Conservation (phyloP, 2,888 invertebrate genomes). For the Drosophila engyochracea region DNA sequence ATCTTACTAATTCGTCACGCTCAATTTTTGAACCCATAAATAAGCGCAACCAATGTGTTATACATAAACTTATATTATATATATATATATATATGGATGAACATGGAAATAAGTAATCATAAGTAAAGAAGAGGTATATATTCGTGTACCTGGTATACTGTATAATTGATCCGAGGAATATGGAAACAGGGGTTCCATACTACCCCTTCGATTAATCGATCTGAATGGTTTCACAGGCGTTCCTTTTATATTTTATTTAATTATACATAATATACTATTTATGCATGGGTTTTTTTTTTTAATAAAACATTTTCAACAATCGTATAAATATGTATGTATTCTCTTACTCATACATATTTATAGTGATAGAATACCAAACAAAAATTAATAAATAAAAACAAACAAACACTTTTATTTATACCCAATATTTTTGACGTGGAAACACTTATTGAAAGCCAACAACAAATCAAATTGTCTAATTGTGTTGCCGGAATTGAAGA, state of each 20-base stretch:
- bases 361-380: neutral
- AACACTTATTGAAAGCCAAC: neutral
- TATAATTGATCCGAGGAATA: constrained; percentile 86
- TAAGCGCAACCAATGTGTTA: constrained; percentile 48
- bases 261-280: constrained; percentile 53
- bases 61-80: constrained; percentile 23
- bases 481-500: neutral
- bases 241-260: constrained; percentile 75
- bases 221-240: constrained; percentile 86
- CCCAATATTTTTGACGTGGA: constrained; percentile 4
- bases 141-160: constrained; percentile 86
- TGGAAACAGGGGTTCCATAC: constrained; percentile 85
- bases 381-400: neutral
- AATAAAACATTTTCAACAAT: constrained; percentile 18
- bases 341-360: constrained; percentile 16
- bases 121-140: constrained; percentile 45
- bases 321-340: constrained; percentile 25
- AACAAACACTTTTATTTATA: constrained; percentile 5
- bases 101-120: constrained; percentile 31
- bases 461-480: neutral
- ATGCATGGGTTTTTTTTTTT: constrained; percentile 14
- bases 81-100: constrained; percentile 15
- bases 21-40: constrained; percentile 45
- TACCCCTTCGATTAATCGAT: constrained; percentile 86
- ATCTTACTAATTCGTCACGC: constrained; percentile 27